These are phyloP conservation scores for Sipha flava DNA, from an alignment of 1,140 invertebrate genomes.

Conservation along the genomic window DNA sequence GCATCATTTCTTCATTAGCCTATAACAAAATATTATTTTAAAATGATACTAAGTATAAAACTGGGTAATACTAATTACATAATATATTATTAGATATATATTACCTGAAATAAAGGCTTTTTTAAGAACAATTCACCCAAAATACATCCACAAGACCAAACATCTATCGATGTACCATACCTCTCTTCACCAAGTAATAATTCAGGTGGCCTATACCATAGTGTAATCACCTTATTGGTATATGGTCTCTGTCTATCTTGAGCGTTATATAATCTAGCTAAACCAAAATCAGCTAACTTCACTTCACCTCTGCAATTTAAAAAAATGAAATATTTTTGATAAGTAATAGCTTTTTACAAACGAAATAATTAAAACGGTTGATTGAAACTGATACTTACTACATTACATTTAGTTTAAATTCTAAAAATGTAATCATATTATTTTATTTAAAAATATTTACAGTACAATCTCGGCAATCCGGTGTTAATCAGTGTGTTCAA, in stretches of 20 bases:
- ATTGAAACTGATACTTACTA: too few relatives aligned
- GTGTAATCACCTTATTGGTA: constrained; percentile 97
- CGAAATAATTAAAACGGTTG: too few relatives aligned
- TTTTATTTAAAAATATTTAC: neutral
- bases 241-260: constrained; percentile 92
- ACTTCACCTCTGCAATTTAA: constrained; percentile 80
- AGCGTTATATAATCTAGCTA: constrained; percentile 90
- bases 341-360: too few relatives aligned
- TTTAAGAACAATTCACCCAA: constrained; percentile 95
- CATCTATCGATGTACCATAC: constrained; percentile 96
- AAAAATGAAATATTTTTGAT: neutral
- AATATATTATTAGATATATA: neutral
- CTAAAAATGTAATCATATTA: too few relatives aligned
- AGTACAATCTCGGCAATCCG: too few relatives aligned
- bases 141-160: constrained; percentile 99
- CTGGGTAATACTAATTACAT: neutral
- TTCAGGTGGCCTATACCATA: constrained; percentile 98
- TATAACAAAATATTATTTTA: constrained; percentile 45
- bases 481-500: too few relatives aligned
- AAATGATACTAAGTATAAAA: neutral
- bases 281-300: constrained; percentile 96
- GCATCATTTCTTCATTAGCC: constrained; percentile 87
- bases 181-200: constrained; percentile 92
- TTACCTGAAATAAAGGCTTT: constrained; percentile 88
- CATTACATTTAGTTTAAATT: too few relatives aligned